phyloP scores from a whole-genome alignment of 2,797 vertebrate genomes.

The Distichodus sexfasciatus region DNA sequence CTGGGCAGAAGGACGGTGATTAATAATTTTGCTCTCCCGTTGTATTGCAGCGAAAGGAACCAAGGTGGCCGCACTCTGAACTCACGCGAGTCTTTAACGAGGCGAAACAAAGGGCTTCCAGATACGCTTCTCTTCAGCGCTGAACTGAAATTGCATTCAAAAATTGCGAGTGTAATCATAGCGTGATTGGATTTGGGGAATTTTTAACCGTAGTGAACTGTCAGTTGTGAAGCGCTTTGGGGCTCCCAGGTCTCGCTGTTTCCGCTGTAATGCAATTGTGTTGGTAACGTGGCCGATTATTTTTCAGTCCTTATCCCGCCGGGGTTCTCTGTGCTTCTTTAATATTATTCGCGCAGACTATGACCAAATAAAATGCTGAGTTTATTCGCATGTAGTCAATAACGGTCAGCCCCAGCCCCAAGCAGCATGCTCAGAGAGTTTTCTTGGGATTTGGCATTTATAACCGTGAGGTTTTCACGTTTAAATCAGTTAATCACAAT shows the following conservation, averaged over 20 bases:
- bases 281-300: conserved; percentile 9
- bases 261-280: conserved; percentile 27
- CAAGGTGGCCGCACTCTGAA: neutral
- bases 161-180: conserved; percentile 9
- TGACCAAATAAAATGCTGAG: neutral
- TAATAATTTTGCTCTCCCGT: neutral
- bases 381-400: neutral
- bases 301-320: neutral
- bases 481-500: too few species aligned
- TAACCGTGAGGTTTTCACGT: too few species aligned
- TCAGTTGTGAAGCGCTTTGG: conserved; percentile 22
- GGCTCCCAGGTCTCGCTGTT: conserved; percentile 27
- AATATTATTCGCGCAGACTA: neutral
- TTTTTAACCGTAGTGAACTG: conserved; percentile 17
- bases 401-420: neutral
- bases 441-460: neutral
- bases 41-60: neutral
- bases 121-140: neutral
- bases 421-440: neutral
- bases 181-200: conserved; percentile 25
- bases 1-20: neutral
- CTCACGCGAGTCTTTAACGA: neutral
- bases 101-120: neutral
- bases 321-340: conserved; percentile 17
- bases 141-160: conserved; percentile 11